Conservation (phyloP, 2,113 vertebrate species). For the Ardeotis arabs region DNA sequence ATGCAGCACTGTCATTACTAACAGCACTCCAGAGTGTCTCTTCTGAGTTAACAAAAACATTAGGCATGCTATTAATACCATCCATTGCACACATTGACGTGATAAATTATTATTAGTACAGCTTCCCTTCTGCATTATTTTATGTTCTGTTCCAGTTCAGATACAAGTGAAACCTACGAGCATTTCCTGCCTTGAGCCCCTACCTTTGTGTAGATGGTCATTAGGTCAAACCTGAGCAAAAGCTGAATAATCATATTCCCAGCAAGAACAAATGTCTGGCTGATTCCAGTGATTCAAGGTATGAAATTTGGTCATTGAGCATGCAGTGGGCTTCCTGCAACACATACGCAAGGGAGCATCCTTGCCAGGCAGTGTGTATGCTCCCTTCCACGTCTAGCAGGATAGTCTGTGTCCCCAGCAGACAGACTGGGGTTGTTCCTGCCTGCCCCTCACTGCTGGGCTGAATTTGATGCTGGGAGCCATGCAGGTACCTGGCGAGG, state of each 20-base stretch:
- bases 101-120: slow-evolving; percentile 31
- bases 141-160: slow-evolving; percentile 36
- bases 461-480: background rate
- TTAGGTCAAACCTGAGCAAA: background rate
- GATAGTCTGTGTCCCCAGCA: background rate
- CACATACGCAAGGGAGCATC: accelerated
- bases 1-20: slow-evolving; percentile 5
- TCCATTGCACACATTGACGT: background rate
- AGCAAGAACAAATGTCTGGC: background rate
- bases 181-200: background rate
- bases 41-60: slow-evolving; percentile 56
- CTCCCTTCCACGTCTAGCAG: background rate
- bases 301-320: background rate
- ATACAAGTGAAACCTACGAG: slow-evolving; percentile 19
- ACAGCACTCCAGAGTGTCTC: background rate
- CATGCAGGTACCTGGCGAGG: background rate
- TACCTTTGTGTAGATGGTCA: background rate
- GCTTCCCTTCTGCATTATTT: background rate
- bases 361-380: background rate
- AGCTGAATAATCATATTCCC: background rate
- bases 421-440: background rate
- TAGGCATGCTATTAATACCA: slow-evolving; percentile 22
- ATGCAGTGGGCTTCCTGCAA: background rate
- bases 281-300: background rate
- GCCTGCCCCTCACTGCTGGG: background rate